Conservation (phyloP, 2,113 vertebrate genomes). For the Petrocephalus zakoni region DNA sequence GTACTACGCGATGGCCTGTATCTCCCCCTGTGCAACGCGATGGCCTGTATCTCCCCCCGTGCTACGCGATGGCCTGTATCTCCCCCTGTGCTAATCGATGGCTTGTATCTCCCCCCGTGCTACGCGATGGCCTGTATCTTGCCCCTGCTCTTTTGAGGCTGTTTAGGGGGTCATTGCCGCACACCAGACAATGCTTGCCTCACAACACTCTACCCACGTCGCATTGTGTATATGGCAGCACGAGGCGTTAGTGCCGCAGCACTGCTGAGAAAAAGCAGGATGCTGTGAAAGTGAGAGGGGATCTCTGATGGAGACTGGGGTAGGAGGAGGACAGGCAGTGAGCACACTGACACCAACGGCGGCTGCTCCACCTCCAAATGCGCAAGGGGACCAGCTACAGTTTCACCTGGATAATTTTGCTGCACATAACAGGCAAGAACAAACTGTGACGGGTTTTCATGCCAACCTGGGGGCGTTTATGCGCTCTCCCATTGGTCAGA, state of each 20-base stretch:
- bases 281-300: constrained; percentile 64
- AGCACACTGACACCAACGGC: neutral
- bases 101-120: neutral
- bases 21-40: no score
- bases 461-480: neutral
- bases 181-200: constrained; percentile 48
- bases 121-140: neutral
- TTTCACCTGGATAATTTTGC: neutral
- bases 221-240: constrained; percentile 56
- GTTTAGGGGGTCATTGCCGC: constrained; percentile 60
- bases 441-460: neutral
- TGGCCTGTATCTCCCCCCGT: no score
- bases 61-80: neutral
- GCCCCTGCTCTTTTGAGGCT: constrained; percentile 45
- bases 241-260: constrained; percentile 45
- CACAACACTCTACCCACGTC: constrained; percentile 44
- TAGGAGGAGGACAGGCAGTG: constrained; percentile 34
- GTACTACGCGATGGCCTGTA: neutral
- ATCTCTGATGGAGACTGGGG: constrained; percentile 54
- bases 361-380: neutral
- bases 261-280: constrained; percentile 63
- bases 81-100: neutral
- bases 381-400: neutral
- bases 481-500: neutral
- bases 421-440: neutral